Evolutionary conservation across 2,888 invertebrate species (phyloP).

Genomic region (Drosophila neonasuta): DNA sequence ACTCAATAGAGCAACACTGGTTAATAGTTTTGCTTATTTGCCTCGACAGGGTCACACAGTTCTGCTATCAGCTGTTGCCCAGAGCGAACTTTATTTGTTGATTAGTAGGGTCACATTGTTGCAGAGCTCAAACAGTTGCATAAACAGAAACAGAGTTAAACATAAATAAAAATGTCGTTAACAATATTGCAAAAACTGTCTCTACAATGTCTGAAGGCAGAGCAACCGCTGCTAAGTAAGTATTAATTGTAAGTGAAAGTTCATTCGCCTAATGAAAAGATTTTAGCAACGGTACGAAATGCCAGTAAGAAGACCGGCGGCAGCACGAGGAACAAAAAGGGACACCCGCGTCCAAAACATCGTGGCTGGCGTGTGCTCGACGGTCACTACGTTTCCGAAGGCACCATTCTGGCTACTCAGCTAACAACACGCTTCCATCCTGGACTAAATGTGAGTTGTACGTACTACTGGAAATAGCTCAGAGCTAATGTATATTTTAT

Average conservation of each 20-base stretch:
- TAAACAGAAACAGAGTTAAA: slow-evolving; percentile 65
- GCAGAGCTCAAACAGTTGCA: slow-evolving; percentile 41
- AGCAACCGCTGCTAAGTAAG: slow-evolving; percentile 78
- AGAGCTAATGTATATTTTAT: rapidly evolving
- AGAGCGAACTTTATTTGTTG: neutral
- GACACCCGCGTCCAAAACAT: slow-evolving; percentile 88
- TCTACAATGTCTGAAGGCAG: slow-evolving; percentile 72
- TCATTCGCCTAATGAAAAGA: too few species aligned
- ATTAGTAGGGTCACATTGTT: slow-evolving; percentile 25
- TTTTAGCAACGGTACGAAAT: slow-evolving; percentile 82
- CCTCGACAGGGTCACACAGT: too few species aligned
- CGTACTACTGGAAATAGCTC: neutral
- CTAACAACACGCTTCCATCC: slow-evolving; percentile 89
- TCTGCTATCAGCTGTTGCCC: slow-evolving; percentile 16
- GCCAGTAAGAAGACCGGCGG: slow-evolving; percentile 90
- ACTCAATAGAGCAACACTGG: neutral
- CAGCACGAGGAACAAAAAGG: slow-evolving; percentile 87
- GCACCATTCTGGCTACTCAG: slow-evolving; percentile 88
- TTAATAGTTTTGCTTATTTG: neutral
- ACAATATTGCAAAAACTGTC: slow-evolving; percentile 79
- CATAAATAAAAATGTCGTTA: slow-evolving; percentile 68
- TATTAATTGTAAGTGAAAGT: neutral
- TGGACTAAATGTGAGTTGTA: slow-evolving; percentile 87
- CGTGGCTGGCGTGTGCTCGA: slow-evolving; percentile 91
- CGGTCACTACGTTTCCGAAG: slow-evolving; percentile 86